These are phyloP conservation scores for Ornithoptera priamus DNA, from an alignment of 2,888 invertebrate genomes.

Conservation along the genomic window DNA sequence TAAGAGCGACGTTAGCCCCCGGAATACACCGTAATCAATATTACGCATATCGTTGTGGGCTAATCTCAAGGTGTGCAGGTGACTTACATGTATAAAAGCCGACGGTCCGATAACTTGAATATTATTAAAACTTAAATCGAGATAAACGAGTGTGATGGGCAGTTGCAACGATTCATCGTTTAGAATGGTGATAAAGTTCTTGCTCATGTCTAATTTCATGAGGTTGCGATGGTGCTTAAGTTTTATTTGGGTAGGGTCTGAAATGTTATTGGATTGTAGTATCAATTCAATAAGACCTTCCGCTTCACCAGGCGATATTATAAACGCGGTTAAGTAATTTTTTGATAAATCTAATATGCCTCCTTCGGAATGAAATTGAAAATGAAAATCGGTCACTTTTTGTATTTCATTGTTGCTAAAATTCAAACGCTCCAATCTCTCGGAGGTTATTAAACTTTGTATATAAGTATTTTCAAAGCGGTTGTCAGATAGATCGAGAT, in stretches of 20 bases:
- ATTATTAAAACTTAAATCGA: slow-evolving; percentile 58
- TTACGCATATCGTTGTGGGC: slow-evolving; percentile 49
- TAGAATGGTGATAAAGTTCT: slow-evolving; percentile 52
- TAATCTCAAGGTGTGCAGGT: slow-evolving; percentile 54
- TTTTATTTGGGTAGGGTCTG: slow-evolving; percentile 48
- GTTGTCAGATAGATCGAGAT: slow-evolving; percentile 67
- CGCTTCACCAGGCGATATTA: slow-evolving; percentile 54
- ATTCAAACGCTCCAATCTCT: slow-evolving; percentile 57
- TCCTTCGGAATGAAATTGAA: slow-evolving; percentile 60
- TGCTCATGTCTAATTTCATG: slow-evolving; percentile 51
- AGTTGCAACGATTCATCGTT: slow-evolving; percentile 51
- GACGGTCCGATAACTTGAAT: slow-evolving; percentile 57
- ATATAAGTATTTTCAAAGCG: slow-evolving; percentile 54
- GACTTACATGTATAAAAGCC: slow-evolving; percentile 47
- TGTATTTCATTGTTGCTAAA: slow-evolving; percentile 57
- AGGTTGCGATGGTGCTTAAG: slow-evolving; percentile 53
- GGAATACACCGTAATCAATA: slow-evolving; percentile 60
- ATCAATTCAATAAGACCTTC: slow-evolving; percentile 48
- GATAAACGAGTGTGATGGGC: slow-evolving; percentile 45
- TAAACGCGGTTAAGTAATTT: slow-evolving; percentile 53
- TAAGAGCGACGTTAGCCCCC: slow-evolving; percentile 47
- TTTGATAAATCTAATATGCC: slow-evolving; percentile 66
- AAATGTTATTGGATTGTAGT: slow-evolving; percentile 59
- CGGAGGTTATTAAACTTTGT: slow-evolving; percentile 50
- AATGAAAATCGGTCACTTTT: slow-evolving; percentile 48